These are phyloP conservation scores for Pterobdella sp. DNA, from an alignment of 2,888 invertebrate species.

Conservation along the genomic window DNA sequence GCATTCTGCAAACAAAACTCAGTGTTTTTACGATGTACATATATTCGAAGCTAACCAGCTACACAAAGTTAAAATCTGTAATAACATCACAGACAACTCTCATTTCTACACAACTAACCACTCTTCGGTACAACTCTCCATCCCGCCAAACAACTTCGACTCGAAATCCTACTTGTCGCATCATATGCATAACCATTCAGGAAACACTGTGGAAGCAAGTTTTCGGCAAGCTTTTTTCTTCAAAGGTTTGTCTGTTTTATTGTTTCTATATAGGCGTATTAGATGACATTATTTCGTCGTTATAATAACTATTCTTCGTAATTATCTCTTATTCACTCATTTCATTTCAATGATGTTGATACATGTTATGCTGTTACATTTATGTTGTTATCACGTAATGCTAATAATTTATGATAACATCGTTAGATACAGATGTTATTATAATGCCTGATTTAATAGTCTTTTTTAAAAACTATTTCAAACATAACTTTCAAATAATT, in stretches of 20 bases:
- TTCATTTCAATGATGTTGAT: too few species aligned
- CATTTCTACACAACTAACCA: neutral
- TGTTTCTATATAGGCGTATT: neutral
- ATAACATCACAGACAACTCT: neutral
- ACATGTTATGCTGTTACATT: too few species aligned
- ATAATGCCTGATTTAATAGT: too few species aligned
- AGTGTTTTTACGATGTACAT: neutral
- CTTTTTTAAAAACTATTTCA: too few species aligned
- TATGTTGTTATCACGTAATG: too few species aligned
- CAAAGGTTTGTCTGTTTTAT: neutral
- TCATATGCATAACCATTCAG: neutral
- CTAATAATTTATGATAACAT: too few species aligned
- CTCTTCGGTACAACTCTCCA: neutral
- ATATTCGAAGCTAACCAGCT: neutral
- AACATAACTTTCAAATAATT: too few species aligned
- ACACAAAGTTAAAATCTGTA: neutral
- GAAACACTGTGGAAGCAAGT: too few species aligned
- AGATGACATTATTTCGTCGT: neutral
- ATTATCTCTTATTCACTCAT: neutral
- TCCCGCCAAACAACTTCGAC: neutral
- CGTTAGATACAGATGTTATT: too few species aligned
- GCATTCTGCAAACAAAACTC: neutral
- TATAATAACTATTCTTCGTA: neutral
- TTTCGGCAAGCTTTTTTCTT: slow-evolving; percentile 4
- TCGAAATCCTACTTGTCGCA: neutral